These are phyloP conservation scores for Odontomachus brunneus DNA, from an alignment of 1,140 invertebrate species.

Conservation along the genomic window DNA sequence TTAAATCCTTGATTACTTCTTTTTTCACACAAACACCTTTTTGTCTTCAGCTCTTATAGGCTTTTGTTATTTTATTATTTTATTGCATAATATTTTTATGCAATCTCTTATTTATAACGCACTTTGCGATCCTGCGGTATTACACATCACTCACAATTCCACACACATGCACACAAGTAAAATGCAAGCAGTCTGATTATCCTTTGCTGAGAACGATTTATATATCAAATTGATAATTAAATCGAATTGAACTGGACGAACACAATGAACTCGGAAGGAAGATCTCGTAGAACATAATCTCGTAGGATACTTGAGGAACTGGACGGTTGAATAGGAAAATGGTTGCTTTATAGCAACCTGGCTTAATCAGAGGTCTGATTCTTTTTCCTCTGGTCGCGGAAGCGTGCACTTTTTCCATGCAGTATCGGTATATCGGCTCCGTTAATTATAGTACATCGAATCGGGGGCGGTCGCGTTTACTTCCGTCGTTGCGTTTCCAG, in stretches of 20 bases:
- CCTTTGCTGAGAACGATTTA: not conserved
- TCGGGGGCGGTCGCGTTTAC: conserved; percentile 41
- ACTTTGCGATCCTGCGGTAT: no score
- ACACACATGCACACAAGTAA: not conserved
- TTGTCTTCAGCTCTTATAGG: no score
- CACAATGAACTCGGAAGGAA: not conserved
- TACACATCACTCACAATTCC: no score
- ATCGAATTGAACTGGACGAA: not conserved
- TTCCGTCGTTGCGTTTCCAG: conserved; percentile 69
- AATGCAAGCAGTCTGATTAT: not conserved
- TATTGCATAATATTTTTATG: no score
- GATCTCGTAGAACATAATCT: conserved; percentile 28
- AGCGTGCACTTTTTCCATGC: conserved; percentile 76
- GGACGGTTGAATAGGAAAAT: conserved; percentile 39
- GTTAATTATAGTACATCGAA: conserved; percentile 63
- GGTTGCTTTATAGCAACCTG: conserved; percentile 68
- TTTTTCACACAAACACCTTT: no score
- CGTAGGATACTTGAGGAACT: conserved; percentile 65
- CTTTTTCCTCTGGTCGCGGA: conserved; percentile 63
- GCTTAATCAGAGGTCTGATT: conserved; percentile 47
- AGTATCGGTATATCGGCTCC: conserved; percentile 70
- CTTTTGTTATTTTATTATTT: no score
- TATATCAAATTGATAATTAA: not conserved
- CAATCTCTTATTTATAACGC: no score
- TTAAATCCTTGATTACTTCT: no score